Percentiles rank a stretch among this genome's conserved stretches.
phyloP scores from a whole-genome alignment of 2,797 vertebrate species.

The Garrulus glandarius region DNA sequence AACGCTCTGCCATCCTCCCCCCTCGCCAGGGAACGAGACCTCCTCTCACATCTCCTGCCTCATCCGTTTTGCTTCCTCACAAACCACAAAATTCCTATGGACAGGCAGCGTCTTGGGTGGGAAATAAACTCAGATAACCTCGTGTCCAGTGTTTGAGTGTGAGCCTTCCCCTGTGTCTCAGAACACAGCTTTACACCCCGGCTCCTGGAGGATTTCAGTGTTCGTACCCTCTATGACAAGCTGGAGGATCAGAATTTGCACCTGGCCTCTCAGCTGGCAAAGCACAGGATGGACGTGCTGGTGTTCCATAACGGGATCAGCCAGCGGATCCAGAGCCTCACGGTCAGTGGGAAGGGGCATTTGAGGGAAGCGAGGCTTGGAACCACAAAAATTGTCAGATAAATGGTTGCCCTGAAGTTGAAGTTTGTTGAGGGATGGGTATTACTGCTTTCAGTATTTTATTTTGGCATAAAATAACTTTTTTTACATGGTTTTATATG shows the following conservation, averaged over 20 bases:
- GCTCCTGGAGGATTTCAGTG: constrained; percentile 89
- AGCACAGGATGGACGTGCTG: constrained; percentile 83
- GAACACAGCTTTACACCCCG: constrained; percentile 28
- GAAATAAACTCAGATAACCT: not conserved
- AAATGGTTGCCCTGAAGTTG: not conserved
- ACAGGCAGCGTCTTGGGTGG: not conserved
- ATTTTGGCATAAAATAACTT: not conserved
- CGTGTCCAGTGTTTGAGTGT: accelerated
- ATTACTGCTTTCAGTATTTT: accelerated
- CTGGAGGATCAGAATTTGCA: constrained; percentile 93
- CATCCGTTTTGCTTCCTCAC: not conserved
- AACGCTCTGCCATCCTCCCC: not conserved
- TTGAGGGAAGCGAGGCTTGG: not conserved
- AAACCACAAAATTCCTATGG: not conserved
- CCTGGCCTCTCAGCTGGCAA: constrained; percentile 86
- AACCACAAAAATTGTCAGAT: accelerated
- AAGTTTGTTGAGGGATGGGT: not conserved
- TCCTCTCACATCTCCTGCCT: not conserved
- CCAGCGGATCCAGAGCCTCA: constrained; percentile 78
- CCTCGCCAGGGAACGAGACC: not conserved
- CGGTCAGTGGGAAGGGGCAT: constrained; percentile 69
- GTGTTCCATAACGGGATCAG: constrained; percentile 85
- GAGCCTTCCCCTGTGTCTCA: constrained; percentile 30
- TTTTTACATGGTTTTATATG: not conserved
- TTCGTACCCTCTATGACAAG: constrained; percentile 90